A percentile compares a stretch with the other conserved stretches of the same genome.
These are phyloP conservation scores for Ophthalmolycus amberensis DNA, from an alignment of 2,113 vertebrate species.

Conservation along the genomic window DNA sequence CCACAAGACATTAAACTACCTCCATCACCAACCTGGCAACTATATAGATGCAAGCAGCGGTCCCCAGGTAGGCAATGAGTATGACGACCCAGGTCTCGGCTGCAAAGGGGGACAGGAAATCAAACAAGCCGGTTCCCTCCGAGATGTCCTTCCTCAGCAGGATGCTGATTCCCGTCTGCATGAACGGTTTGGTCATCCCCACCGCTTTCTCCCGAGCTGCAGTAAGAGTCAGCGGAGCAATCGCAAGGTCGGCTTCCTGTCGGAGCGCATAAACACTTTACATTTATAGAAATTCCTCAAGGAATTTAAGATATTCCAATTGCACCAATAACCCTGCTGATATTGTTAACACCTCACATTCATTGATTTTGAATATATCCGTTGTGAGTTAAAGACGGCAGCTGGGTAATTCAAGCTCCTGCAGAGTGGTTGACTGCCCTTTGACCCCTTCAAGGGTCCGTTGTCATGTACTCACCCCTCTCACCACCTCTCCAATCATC, in stretches of 20 bases:
- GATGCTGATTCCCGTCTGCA: constrained; percentile 91
- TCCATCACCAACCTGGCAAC: constrained; percentile 82
- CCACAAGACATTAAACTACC: background rate
- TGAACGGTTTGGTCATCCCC: constrained; percentile 90
- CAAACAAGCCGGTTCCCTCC: constrained; percentile 82
- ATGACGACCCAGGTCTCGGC: constrained; percentile 89
- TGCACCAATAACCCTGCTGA: background rate
- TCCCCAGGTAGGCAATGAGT: constrained; percentile 87
- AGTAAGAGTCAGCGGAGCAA: constrained; percentile 90
- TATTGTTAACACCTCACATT: background rate
- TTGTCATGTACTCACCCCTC: constrained; percentile 79
- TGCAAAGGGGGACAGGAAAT: constrained; percentile 89
- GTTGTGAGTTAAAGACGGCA: constrained; percentile 2
- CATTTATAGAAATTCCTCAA: background rate
- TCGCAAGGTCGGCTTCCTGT: constrained; percentile 89
- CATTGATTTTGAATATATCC: background rate
- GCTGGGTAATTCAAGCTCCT: constrained; percentile 3
- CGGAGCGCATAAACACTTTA: background rate
- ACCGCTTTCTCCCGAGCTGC: constrained; percentile 86
- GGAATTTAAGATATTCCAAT: background rate
- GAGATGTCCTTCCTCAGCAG: constrained; percentile 86
- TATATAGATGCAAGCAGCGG: constrained; percentile 86
- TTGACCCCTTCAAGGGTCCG: background rate
- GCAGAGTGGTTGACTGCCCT: background rate
- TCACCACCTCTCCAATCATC: constrained; percentile 89